Percentiles rank a stretch among this genome's conserved stretches.
These are phyloP conservation scores for Rhopalosiphum maidis DNA, from an alignment of 1,140 invertebrate species.

Conservation along the genomic window DNA sequence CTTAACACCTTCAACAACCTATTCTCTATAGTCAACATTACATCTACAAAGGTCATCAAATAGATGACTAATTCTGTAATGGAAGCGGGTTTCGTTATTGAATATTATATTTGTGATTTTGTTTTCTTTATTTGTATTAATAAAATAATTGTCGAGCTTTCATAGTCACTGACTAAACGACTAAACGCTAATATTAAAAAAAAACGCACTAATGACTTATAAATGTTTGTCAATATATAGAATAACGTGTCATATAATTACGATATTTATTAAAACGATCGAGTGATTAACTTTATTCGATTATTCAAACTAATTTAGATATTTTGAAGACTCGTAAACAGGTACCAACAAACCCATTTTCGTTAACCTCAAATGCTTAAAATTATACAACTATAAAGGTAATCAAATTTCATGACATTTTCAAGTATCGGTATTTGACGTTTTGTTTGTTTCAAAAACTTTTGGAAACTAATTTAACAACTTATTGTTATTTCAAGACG, in stretches of 20 bases:
- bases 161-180: too few relatives aligned
- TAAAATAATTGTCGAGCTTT: too few relatives aligned
- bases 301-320: not conserved
- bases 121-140: too few relatives aligned
- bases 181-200: too few relatives aligned
- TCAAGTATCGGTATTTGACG: not conserved
- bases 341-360: not conserved
- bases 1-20: too few relatives aligned
- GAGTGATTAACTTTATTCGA: not conserved
- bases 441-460: not conserved
- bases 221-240: not conserved
- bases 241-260: not conserved
- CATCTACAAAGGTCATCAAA: too few relatives aligned
- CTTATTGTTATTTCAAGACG: not conserved
- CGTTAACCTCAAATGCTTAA: not conserved
- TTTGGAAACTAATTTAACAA: constrained; percentile 3
- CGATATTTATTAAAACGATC: not conserved
- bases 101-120: too few relatives aligned
- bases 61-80: too few relatives aligned
- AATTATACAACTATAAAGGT: not conserved
- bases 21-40: too few relatives aligned
- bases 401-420: not conserved
- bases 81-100: too few relatives aligned
- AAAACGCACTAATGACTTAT: not conserved
- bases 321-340: not conserved